Evolutionary conservation across 1,140 invertebrate species (phyloP).

Genomic region (Cydia fagiglandana): DNA sequence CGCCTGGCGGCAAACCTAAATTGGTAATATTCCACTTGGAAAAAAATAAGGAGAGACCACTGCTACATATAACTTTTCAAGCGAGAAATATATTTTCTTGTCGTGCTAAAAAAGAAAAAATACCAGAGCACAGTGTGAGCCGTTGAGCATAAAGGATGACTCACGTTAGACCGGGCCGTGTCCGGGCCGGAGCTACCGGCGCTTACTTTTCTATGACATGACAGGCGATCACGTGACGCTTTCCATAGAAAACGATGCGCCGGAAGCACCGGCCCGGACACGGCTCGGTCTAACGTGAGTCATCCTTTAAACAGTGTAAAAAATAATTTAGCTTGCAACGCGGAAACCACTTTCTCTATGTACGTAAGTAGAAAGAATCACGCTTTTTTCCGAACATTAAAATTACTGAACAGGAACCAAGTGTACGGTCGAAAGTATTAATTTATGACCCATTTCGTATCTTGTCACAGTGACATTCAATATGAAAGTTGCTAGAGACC

Average conservation of each 20-base stretch:
- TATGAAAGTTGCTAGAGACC: no score
- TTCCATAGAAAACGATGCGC: no score
- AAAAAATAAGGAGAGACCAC: not conserved
- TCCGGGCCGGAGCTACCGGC: no score
- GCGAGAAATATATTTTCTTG: not conserved
- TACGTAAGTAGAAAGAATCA: not conserved
- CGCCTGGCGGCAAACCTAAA: not conserved
- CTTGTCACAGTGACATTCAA: no score
- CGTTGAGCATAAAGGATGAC: no score
- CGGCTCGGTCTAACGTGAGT: no score
- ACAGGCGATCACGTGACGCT: no score
- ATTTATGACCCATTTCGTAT: no score
- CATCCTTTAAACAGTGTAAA: conserved; percentile 1
- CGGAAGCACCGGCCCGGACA: no score
- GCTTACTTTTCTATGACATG: no score
- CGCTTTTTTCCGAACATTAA: not conserved
- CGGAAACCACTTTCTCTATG: not conserved
- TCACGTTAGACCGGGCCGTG: no score
- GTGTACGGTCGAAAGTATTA: not conserved
- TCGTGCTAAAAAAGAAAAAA: not conserved
- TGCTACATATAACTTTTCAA: not conserved
- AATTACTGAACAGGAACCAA: not conserved
- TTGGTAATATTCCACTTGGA: not conserved
- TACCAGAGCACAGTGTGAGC: not conserved
- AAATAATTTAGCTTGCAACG: not conserved